Conservation (phyloP, 2,113 vertebrate genomes). For the Callaeas wilsoni region DNA sequence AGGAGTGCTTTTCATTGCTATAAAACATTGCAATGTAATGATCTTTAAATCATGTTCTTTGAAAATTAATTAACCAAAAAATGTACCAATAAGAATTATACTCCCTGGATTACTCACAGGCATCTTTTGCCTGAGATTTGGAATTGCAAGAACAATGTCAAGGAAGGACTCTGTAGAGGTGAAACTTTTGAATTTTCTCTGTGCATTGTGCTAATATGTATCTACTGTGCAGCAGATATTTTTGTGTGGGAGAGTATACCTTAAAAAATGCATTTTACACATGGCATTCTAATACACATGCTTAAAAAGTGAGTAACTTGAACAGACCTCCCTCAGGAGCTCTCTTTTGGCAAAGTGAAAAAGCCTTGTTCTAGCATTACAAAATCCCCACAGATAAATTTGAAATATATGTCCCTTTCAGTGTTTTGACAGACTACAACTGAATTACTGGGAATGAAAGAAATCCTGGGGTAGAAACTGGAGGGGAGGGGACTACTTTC, state of each 20-base stretch:
- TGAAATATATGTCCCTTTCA: slow-evolving; percentile 59
- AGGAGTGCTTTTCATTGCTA: neutral
- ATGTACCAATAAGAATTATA: neutral
- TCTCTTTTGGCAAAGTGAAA: slow-evolving; percentile 27
- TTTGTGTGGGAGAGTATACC: neutral
- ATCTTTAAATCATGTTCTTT: neutral
- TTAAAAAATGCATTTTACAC: neutral
- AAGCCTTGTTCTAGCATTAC: slow-evolving; percentile 14
- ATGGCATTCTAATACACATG: neutral
- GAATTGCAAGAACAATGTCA: neutral
- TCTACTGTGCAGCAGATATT: neutral
- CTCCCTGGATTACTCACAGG: neutral
- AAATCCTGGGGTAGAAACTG: neutral
- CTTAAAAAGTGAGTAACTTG: neutral
- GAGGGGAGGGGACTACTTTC: neutral
- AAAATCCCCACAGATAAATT: slow-evolving; percentile 47
- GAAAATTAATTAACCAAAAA: neutral
- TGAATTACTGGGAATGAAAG: slow-evolving; percentile 38
- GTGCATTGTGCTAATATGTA: neutral
- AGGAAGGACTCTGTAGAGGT: neutral
- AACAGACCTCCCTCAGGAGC: slow-evolving; percentile 9
- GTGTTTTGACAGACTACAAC: slow-evolving; percentile 55
- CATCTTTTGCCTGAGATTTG: neutral
- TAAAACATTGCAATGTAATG: neutral
- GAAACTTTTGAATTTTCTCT: neutral